Evolutionary conservation across 1,140 invertebrate species (phyloP), one percentile per base, ranked within the genome.

Genomic region (Drosophila quadrilineata): DNA sequence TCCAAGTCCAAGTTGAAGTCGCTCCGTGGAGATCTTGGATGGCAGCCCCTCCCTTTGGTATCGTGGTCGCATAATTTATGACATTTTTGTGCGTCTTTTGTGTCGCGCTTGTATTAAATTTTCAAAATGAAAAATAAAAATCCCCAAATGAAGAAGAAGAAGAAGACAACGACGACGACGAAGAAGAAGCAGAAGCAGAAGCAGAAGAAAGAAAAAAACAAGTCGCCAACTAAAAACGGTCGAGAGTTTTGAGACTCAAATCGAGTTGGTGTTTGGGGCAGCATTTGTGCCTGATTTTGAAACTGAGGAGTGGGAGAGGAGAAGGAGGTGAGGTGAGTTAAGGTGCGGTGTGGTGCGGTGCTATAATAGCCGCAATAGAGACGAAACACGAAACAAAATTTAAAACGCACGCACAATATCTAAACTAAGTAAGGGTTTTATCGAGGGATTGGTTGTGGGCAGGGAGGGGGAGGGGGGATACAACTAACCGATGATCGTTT

Each of bases 61-160:
- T 79, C 66, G 75, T 73, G 85, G 85, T 76, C 82, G 82, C 77
- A 74, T 86, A 86, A 86, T 86, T 86, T 86, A 86, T 86, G 82
- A 86, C 82, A 86, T 86, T 86, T 86, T 87, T 87, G 71, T 84
- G 77, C 76, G 80, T 79, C 82, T 86, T 86, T 86, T 86, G 80
- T 86, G 76, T 86, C 79, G 77, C 77, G 77, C 69, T 76, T 76
- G 80, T 80, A 82, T 86, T 85, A 85, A 86, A 82, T 73, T 73
- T 82, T 64, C 17, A 56, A 52, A 65, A 71, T 62, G 17, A 41
- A 54, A 40, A 36, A 41, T 64, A 50, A 14, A 33, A 8, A 59
- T 33, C 64, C 43, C 24, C 46, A 8, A 59, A 14, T 6, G 29
- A n/a, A 26, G n/a, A n/a, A n/a, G n/a, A n/a, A n/a, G n/a, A n/a